These are phyloP conservation scores for Drosophila koepferae DNA, from an alignment of 2,888 invertebrate species.

Conservation along the genomic window DNA sequence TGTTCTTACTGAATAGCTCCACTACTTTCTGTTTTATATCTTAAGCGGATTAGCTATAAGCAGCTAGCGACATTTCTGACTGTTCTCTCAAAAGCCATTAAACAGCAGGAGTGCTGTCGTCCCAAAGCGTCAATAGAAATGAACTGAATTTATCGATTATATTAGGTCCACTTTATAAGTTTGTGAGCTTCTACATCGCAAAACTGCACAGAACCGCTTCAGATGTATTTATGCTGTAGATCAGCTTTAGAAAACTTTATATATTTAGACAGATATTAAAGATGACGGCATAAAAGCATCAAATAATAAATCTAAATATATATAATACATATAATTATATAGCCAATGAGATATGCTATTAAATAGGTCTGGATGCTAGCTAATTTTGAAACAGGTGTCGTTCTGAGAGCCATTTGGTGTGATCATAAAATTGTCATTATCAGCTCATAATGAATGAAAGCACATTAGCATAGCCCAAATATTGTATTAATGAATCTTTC, in stretches of 20 bases:
- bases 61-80: too few relatives aligned
- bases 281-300: background rate
- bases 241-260: too few relatives aligned
- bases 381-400: conserved; percentile 19
- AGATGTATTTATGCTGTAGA: background rate
- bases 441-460: conserved; percentile 40
- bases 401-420: conserved; percentile 7
- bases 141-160: background rate
- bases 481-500: conserved; percentile 56
- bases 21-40: too few relatives aligned
- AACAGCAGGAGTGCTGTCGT: background rate
- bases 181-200: background rate
- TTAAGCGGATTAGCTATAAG: too few relatives aligned
- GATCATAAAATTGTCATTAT: conserved; percentile 47
- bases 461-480: conserved; percentile 60
- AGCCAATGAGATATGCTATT: background rate
- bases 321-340: background rate
- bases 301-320: background rate
- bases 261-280: background rate
- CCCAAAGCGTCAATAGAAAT: background rate
- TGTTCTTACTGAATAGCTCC: too few relatives aligned
- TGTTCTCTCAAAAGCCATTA: background rate
- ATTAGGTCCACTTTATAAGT: background rate
- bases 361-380: background rate
- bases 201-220: background rate